Evolutionary conservation across 2,113 vertebrate species (phyloP), one percentile per base, ranked within the genome.

Genomic region (Bubalus kerabau): DNA sequence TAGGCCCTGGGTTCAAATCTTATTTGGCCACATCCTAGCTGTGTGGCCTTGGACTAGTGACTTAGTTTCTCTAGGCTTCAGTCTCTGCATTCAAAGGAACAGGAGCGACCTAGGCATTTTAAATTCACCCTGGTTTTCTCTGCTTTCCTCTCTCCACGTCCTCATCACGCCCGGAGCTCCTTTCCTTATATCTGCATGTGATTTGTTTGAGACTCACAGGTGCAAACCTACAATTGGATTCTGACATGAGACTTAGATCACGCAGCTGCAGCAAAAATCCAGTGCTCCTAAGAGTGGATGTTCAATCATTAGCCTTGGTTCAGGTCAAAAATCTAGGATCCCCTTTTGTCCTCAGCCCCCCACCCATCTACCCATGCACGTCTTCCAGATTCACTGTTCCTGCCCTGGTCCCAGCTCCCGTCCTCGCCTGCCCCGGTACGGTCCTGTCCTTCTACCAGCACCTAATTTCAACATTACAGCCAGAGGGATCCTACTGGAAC

Each of bases 381-480:
- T 16, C 30, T 59, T 54, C 0, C 0, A 0, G 21, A n/a, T 36
- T 60, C 3, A 1, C n/a, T 26, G 89, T 21, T 36, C 28, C n/a
- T 0, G 9, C 24, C 28, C 78, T 17, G 16, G 8, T 43, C 93
- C 24, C 14, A 3, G 62, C n/a, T 4, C 36, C 71, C 48, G 2
- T 2, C 17, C 5, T 19, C 8, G 1, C 46, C 43, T 4, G 59
- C 71, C 23, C 50, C 1, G 0, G 36, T 4, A 17, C 0, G 0
- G 24, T 57, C 85, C 19, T 92, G 28, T 50, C 26, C 43, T 43
- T 43, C 40, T 50, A 30, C 46, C 0, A 5, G 36, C 10, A 30
- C 3, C 88, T 26, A 12, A 15, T 46, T 30, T 26, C 84, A 15
- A 46, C 12, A 0, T 3, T 2, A 30, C 26, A 56, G 56, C 32